Evolutionary conservation across 2,113 vertebrate species (phyloP).

Genomic region (Melierax canorus): DNA sequence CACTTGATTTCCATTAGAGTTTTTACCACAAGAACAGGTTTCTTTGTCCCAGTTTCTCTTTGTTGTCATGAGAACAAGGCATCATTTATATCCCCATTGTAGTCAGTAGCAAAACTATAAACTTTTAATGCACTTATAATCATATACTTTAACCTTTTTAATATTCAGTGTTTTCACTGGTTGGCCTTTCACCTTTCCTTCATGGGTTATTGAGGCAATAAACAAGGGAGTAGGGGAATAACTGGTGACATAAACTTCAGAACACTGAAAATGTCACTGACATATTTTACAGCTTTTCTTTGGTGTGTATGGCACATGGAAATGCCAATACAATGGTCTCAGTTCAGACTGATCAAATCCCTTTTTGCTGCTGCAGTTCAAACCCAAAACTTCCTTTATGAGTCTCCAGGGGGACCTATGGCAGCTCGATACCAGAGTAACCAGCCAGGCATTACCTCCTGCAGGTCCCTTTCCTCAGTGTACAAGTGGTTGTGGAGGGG

Average conservation of each 20-base stretch:
- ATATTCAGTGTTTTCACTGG: constrained; percentile 11
- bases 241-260: neutral
- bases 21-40: neutral
- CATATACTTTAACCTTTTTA: constrained; percentile 24
- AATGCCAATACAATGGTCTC: neutral
- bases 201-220: neutral
- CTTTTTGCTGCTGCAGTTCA: neutral
- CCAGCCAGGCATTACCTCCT: neutral
- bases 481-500: fast-evolving
- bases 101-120: neutral
- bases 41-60: neutral
- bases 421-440: neutral
- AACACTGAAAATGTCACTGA: constrained; percentile 12
- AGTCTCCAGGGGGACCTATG: neutral
- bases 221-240: neutral
- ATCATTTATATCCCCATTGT: neutral
- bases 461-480: neutral
- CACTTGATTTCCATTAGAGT: neutral
- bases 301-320: neutral
- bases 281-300: neutral
- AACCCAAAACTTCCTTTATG: neutral
- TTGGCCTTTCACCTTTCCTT: constrained; percentile 27
- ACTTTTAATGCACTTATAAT: neutral
- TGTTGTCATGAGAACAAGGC: neutral
- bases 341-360: neutral